Evolutionary conservation across 2,888 invertebrate genomes (phyloP).

Genomic region (Panorpa germanica): DNA sequence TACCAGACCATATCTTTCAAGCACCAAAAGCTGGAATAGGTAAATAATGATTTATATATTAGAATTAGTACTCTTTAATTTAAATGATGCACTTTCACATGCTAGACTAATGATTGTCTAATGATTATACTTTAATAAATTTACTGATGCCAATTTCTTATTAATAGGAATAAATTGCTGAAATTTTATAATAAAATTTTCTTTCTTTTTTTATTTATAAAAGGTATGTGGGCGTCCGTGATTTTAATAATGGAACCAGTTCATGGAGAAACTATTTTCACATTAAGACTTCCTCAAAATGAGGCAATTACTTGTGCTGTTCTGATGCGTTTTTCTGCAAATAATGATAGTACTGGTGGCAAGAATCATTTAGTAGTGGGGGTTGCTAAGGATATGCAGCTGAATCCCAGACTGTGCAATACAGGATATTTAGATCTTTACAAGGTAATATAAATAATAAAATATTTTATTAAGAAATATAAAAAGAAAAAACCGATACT

Average conservation of each 20-base stretch:
- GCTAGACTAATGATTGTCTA: no score
- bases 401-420: slow-evolving; percentile 69
- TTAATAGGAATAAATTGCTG: slow-evolving; percentile 1
- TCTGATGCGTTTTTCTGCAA: slow-evolving; percentile 55
- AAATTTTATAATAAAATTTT: slow-evolving; percentile 7
- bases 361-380: slow-evolving; percentile 61
- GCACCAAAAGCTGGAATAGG: slow-evolving; percentile 85
- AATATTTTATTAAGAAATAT: slow-evolving; percentile 5
- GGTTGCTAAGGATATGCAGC: slow-evolving; percentile 72
- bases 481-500: no score
- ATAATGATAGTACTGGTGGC: slow-evolving; percentile 28
- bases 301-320: slow-evolving; percentile 86
- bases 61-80: no score
- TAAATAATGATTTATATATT: no score
- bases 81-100: no score
- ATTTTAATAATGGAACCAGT: slow-evolving; percentile 77
- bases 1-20: slow-evolving; percentile 87
- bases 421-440: slow-evolving; percentile 81
- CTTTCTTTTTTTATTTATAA: slow-evolving; percentile 10
- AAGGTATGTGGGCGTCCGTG: slow-evolving; percentile 90
- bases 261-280: slow-evolving; percentile 55
- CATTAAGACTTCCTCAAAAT: slow-evolving; percentile 79
- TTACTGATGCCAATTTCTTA: no score
- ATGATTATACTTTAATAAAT: no score
- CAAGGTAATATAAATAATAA: slow-evolving; percentile 36